Conservation (phyloP, 2,888 invertebrate species). For the Heteromyza rotundicornis region DNA sequence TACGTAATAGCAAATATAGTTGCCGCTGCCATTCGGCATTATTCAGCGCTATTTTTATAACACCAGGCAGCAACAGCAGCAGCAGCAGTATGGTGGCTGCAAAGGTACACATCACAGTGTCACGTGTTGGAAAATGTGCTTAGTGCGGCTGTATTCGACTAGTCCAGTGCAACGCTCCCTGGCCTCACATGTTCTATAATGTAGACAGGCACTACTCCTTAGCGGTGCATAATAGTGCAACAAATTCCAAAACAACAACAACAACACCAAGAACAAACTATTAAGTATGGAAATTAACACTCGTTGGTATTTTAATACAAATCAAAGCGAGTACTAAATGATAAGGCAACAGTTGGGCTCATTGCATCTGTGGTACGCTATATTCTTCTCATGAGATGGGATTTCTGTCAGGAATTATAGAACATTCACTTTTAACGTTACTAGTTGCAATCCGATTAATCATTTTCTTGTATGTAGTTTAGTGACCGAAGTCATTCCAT, state of each 20-base stretch:
- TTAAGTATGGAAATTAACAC: too few species aligned
- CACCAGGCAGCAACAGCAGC: background rate
- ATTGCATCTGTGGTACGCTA: too few species aligned
- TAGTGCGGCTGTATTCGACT: too few species aligned
- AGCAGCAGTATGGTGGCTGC: background rate
- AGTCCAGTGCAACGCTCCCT: conserved; percentile 55
- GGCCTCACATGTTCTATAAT: conserved; percentile 52
- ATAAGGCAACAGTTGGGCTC: too few species aligned
- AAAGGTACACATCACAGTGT: background rate
- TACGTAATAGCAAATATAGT: conserved; percentile 9
- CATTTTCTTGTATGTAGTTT: too few species aligned
- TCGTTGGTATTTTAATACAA: too few species aligned
- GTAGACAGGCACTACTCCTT: background rate
- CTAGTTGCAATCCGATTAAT: too few species aligned
- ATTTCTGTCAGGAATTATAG: too few species aligned
- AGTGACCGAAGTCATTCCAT: too few species aligned
- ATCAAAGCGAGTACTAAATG: too few species aligned
- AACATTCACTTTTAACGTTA: too few species aligned
- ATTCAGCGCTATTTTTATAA: background rate
- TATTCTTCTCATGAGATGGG: too few species aligned
- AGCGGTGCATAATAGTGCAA: background rate
- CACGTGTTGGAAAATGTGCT: conserved; percentile 9
- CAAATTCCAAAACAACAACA: background rate
- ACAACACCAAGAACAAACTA: background rate
- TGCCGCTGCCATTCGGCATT: background rate